A percentile compares a stretch with the other conserved stretches of the same genome.
phyloP scores from a whole-genome alignment of 2,113 vertebrate genomes.

The Phocoena phocoena region DNA sequence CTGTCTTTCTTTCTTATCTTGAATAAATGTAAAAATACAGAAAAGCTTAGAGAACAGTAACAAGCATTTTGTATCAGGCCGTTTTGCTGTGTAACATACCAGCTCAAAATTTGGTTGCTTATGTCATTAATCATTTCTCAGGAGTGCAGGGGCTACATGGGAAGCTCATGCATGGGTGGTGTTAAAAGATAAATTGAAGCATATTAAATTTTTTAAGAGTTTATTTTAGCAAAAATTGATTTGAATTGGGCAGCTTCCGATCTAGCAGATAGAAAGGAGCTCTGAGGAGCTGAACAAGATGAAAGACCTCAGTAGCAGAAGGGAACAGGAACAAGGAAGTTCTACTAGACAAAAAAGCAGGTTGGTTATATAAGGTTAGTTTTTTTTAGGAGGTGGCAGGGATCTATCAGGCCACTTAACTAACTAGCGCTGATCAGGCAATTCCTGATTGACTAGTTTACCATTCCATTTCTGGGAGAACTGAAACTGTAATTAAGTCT shows the following conservation, averaged over 20 bases:
- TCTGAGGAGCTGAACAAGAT: background rate
- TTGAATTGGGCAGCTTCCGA: background rate
- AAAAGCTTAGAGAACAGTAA: background rate
- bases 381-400: too few relatives aligned
- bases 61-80: background rate
- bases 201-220: background rate
- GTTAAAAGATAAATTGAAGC: background rate
- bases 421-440: background rate
- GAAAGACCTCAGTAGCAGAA: background rate
- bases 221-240: background rate
- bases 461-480: background rate
- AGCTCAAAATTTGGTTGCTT: background rate
- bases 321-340: background rate
- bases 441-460: background rate
- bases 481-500: background rate
- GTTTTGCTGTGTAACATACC: background rate
- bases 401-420: background rate
- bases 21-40: conserved; percentile 15
- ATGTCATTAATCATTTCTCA: background rate
- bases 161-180: background rate
- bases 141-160: too few relatives aligned
- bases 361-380: background rate
- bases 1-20: background rate
- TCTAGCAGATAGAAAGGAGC: background rate
- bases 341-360: background rate